Base-by-base conservation (phyloP, 2,797 vertebrate species). In the Fratercula arctica region DNA sequence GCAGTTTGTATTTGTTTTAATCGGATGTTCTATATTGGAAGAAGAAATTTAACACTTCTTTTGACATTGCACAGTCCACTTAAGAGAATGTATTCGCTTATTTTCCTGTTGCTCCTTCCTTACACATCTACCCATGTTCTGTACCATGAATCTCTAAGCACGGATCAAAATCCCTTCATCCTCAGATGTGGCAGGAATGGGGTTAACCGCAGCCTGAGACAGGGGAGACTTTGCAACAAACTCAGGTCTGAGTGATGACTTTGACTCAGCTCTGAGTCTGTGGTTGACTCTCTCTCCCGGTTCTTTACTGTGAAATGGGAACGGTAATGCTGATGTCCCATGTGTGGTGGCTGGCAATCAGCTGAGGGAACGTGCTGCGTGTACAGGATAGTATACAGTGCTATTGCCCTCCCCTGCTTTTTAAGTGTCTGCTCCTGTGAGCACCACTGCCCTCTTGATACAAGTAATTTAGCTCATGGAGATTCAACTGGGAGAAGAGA, bases 1-100 rank as follows among this genome's bases (percentile, higher is more conserved):
- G 56, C 53, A 56, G 67, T 80, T 64, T 84, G 45, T 85, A 80
- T 92, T 96, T 93, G 78, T 91, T 96, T 96, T 96, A 93, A 89
- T 96, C 78, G 57, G 70, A 89, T 94, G 50, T 67, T 85, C 75
- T 90, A 24, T 50, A 61, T 28, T 57, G 31, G 63, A 86, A 69
- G 53, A 90, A 93, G 75, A 93, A 92, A 92, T 75, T 77, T 85
- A 92, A 89, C 88, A 68, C 84, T 80, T 90, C 16, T 93, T 95
- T 75, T 80, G 89, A 87, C 3, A 1, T 66, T 57, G 50, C 29
- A 17, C 28, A 50, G 61, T 94, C 59, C 23, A 19, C 50, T 94
- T 75, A 78, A 77, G 39, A 87, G 59, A 63, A 82, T 25, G 17
- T 5, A 59, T 23, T 80, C 18, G 28, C 39, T 87, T 74, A 13